Conservation (phyloP, 1,140 invertebrate genomes). For the Drosophila leontia region DNA sequence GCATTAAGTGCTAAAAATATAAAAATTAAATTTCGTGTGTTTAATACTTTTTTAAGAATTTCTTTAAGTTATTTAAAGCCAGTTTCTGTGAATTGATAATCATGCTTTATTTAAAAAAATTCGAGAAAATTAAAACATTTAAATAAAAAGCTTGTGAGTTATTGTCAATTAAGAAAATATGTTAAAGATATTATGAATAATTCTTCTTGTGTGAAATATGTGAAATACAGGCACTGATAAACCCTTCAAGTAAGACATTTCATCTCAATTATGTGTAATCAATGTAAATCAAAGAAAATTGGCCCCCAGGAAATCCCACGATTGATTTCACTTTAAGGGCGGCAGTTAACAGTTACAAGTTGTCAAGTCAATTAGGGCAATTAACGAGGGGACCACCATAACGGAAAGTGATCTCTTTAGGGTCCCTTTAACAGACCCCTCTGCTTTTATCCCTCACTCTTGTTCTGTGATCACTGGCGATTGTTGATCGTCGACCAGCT, state of each 20-base stretch:
- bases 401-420: slow-evolving; percentile 62
- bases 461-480: slow-evolving; percentile 3
- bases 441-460: background rate
- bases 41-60: background rate
- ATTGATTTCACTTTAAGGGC: slow-evolving; percentile 30
- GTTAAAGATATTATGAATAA: background rate
- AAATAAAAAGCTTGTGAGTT: too few relatives aligned
- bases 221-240: background rate
- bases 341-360: slow-evolving; percentile 46
- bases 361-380: slow-evolving; percentile 65
- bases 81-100: background rate
- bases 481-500: slow-evolving; percentile 42
- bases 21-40: background rate
- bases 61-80: background rate
- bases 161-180: background rate
- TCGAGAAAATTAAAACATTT: background rate
- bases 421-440: slow-evolving; percentile 20
- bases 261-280: slow-evolving; percentile 37
- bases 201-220: background rate
- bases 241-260: background rate
- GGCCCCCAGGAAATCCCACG: background rate
- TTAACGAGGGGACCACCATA: slow-evolving; percentile 60
- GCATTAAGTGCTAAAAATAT: background rate
- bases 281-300: slow-evolving; percentile 28
- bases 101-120: background rate